Conservation (phyloP, 2,113 vertebrate genomes). For the Zeus faber region DNA sequence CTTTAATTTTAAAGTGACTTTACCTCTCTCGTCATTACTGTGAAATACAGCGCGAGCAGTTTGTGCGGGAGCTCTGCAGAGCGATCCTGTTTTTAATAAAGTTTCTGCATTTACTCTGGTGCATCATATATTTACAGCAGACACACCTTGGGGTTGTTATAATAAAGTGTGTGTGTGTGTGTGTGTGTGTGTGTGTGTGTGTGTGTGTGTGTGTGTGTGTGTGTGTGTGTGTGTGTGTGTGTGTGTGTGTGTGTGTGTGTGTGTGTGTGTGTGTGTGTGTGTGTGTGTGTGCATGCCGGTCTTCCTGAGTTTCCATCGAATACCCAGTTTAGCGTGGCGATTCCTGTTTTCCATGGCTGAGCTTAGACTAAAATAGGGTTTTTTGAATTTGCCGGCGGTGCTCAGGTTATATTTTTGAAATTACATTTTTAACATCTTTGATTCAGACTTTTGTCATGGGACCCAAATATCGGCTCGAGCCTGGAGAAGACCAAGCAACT, state of each 20-base stretch:
- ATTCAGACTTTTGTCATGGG: too few species aligned
- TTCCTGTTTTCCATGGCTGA: too few species aligned
- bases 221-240: background rate
- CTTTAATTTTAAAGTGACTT: conserved; percentile 37
- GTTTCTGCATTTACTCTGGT: conserved; percentile 28
- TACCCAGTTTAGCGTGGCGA: too few species aligned
- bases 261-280: conserved; percentile 10
- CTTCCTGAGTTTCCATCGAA: too few species aligned
- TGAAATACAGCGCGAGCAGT: conserved; percentile 36
- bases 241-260: background rate
- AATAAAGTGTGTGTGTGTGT: background rate
- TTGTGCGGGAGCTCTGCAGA: conserved; percentile 9
- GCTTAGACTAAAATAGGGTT: too few species aligned
- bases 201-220: conserved; percentile 6
- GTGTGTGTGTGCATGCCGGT: background rate
- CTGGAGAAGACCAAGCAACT: too few species aligned
- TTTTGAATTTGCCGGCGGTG: too few species aligned
- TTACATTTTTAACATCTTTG: too few species aligned
- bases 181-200: conserved; percentile 6
- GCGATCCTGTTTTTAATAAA: conserved; percentile 37
- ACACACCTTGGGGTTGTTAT: background rate
- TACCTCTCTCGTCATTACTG: conserved; percentile 30
- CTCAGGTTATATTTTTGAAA: too few species aligned
- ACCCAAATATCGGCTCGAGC: too few species aligned
- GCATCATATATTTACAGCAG: conserved; percentile 23